phyloP scores from a whole-genome alignment of 2,797 vertebrate genomes.

The Brotula barbata region DNA sequence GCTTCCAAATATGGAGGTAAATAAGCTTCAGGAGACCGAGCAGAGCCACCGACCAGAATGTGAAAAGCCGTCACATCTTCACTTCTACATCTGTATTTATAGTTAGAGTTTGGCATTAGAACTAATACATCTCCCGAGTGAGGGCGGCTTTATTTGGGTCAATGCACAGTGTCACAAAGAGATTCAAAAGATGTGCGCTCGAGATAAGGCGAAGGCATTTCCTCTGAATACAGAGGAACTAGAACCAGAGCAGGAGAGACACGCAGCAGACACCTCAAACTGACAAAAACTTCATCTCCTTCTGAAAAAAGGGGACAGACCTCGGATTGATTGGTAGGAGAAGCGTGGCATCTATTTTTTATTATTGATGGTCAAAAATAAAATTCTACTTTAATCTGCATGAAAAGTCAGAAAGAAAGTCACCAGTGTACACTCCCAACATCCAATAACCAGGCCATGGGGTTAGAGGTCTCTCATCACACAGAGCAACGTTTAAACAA shows the following conservation, averaged over 20 bases:
- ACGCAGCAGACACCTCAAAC: slow-evolving; percentile 31
- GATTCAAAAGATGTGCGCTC: slow-evolving; percentile 63
- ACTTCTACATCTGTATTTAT: slow-evolving; percentile 65
- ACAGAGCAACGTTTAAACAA: background rate
- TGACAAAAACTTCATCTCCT: slow-evolving; percentile 36
- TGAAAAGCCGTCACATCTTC: slow-evolving; percentile 11
- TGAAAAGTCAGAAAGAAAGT: too few relatives aligned
- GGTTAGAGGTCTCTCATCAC: too few relatives aligned
- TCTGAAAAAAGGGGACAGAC: slow-evolving; percentile 29
- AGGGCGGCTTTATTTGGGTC: slow-evolving; percentile 78
- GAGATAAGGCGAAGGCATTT: slow-evolving; percentile 85
- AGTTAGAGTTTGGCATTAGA: slow-evolving; percentile 41
- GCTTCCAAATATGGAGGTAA: slow-evolving; percentile 42
- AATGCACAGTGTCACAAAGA: slow-evolving; percentile 48
- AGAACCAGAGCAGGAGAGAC: slow-evolving; percentile 72
- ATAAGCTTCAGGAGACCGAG: slow-evolving; percentile 5
- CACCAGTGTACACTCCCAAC: too few relatives aligned
- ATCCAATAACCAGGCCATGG: too few relatives aligned
- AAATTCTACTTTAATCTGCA: too few relatives aligned
- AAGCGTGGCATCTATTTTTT: too few relatives aligned
- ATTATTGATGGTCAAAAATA: too few relatives aligned
- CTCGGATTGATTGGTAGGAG: slow-evolving; percentile 18
- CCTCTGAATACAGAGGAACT: slow-evolving; percentile 74
- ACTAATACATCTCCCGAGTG: slow-evolving; percentile 50
- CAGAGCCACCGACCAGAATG: slow-evolving; percentile 19